These are phyloP conservation scores for Tragelaphus imberbis DNA, from an alignment of 2,113 vertebrate genomes.

Conservation along the genomic window DNA sequence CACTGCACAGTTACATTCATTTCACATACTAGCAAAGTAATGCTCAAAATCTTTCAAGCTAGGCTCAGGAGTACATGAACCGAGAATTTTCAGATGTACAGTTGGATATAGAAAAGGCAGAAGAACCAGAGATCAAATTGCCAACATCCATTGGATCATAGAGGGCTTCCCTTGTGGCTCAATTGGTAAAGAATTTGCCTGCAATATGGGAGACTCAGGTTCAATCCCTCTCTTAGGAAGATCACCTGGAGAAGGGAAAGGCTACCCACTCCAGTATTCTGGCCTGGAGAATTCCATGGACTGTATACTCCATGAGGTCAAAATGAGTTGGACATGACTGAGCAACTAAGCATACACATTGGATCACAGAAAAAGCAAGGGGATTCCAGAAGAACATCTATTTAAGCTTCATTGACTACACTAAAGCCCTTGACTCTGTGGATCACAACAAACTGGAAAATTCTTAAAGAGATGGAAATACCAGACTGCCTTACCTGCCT, in stretches of 20 bases:
- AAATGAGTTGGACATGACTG: neutral
- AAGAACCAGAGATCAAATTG: neutral
- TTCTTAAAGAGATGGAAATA: neutral
- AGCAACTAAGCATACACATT: neutral
- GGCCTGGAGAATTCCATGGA: neutral
- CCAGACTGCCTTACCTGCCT: neutral
- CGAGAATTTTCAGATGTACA: neutral
- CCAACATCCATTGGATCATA: neutral
- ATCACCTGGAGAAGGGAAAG: neutral
- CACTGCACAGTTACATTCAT: neutral
- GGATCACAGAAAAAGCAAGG: neutral
- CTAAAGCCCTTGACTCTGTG: neutral
- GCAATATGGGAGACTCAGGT: neutral
- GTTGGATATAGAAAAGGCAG: neutral
- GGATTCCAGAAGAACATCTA: neutral
- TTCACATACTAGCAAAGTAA: neutral
- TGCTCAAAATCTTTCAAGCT: neutral
- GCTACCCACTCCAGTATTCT: neutral
- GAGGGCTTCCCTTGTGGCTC: neutral
- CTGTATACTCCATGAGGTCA: neutral
- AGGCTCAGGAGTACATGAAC: rapidly evolving
- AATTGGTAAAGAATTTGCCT: neutral
- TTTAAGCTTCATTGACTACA: neutral
- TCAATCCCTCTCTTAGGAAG: neutral
- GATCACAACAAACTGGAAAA: neutral